Conservation (phyloP, 2,888 invertebrate species). For the Nymphalis c-album region DNA sequence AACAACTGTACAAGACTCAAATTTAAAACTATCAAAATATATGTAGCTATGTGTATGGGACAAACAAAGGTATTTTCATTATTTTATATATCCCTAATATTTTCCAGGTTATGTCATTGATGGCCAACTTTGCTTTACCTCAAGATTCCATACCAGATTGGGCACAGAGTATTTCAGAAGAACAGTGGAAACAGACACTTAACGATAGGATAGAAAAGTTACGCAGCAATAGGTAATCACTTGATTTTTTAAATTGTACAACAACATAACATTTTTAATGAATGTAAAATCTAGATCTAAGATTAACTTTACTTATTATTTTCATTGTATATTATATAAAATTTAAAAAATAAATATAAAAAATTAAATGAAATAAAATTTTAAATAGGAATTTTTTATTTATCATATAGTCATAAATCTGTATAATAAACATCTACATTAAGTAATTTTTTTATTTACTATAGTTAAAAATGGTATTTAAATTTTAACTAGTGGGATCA, state of each 20-base stretch:
- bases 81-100: not conserved
- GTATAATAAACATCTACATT: not conserved
- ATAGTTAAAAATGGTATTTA: not conserved
- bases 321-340: too few species aligned
- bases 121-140: conserved; percentile 85
- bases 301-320: too few species aligned
- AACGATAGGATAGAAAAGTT: conserved; percentile 79
- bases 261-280: not conserved
- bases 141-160: conserved; percentile 85
- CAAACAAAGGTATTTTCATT: not conserved
- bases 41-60: too few species aligned
- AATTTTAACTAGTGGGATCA: conserved; percentile 66
- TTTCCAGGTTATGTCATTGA: conserved; percentile 84
- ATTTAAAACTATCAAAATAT: too few species aligned
- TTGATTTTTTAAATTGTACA: conserved; percentile 1
- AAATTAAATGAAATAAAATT: not conserved
- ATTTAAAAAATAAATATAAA: too few species aligned
- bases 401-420: not conserved
- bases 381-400: not conserved
- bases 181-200: conserved; percentile 86
- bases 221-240: conserved; percentile 57
- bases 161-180: conserved; percentile 86
- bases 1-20: too few species aligned
- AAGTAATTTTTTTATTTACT: not conserved
- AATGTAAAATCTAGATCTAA: not conserved